A percentile compares a stretch with the other conserved stretches of the same genome.
phyloP scores from a whole-genome alignment of 2,888 invertebrate genomes.

The Drosophila niveifrons region DNA sequence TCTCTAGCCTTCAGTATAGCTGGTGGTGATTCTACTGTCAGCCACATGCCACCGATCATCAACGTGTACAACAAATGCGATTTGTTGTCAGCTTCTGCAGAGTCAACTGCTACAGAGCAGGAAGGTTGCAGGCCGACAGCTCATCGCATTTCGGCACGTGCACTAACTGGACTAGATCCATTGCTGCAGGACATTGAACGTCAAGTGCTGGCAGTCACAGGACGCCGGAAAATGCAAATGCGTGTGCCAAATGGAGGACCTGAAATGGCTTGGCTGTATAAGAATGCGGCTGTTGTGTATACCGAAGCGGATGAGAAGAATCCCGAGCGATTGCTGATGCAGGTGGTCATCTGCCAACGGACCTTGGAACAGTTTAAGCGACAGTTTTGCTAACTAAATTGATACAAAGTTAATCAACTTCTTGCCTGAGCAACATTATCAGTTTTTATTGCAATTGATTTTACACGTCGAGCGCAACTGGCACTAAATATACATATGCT shows the following conservation, averaged over 20 bases:
- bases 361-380: slow-evolving; percentile 87
- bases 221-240: slow-evolving; percentile 86
- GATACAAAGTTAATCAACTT: neutral
- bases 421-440: slow-evolving; percentile 1
- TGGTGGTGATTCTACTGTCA: slow-evolving; percentile 43
- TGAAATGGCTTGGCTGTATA: slow-evolving; percentile 88
- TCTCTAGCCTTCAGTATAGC: slow-evolving; percentile 85
- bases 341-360: slow-evolving; percentile 87
- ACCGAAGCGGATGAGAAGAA: slow-evolving; percentile 86
- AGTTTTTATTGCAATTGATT: neutral
- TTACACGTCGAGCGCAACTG: slow-evolving; percentile 54
- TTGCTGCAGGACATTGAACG: slow-evolving; percentile 81
- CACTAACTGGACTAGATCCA: slow-evolving; percentile 83
- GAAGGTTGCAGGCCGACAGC: slow-evolving; percentile 61
- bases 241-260: slow-evolving; percentile 87
- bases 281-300: slow-evolving; percentile 87
- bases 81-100: slow-evolving; percentile 69
- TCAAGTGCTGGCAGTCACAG: slow-evolving; percentile 86
- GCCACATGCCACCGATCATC: slow-evolving; percentile 86
- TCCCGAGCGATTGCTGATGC: slow-evolving; percentile 86
- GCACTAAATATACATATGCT: slow-evolving; percentile 50
- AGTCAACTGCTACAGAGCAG: slow-evolving; percentile 17
- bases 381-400: slow-evolving; percentile 70
- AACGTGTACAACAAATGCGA: slow-evolving; percentile 92
- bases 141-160: slow-evolving; percentile 86